Percentiles rank a stretch among this genome's conserved stretches.
These are phyloP conservation scores for Eulemur macaco DNA, from an alignment of 2,113 vertebrate genomes.

Conservation along the genomic window DNA sequence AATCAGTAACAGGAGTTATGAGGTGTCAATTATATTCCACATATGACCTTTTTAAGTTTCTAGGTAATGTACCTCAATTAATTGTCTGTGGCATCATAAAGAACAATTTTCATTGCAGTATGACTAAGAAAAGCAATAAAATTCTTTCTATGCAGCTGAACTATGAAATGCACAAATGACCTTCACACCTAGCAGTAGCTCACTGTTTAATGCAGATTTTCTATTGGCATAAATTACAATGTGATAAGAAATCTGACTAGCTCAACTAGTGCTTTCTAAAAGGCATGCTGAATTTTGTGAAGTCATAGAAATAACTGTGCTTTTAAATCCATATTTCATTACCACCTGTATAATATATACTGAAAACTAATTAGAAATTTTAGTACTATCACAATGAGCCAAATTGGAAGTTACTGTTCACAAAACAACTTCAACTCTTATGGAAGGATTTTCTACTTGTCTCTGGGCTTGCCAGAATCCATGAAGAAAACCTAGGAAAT, in stretches of 20 bases:
- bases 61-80: constrained; percentile 84
- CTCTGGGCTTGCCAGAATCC: neutral
- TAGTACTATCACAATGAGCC: neutral
- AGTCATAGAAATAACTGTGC: constrained; percentile 44
- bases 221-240: constrained; percentile 74
- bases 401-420: neutral
- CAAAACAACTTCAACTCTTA: neutral
- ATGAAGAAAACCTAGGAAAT: neutral
- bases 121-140: constrained; percentile 82
- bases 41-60: constrained; percentile 84
- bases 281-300: constrained; percentile 53
- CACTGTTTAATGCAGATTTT: constrained; percentile 77
- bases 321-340: constrained; percentile 27
- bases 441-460: neutral
- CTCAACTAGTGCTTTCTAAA: constrained; percentile 51
- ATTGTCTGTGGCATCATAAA: constrained; percentile 86
- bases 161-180: constrained; percentile 84
- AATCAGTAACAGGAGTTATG: constrained; percentile 82
- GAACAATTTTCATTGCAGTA: constrained; percentile 74
- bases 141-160: constrained; percentile 79
- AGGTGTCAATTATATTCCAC: constrained; percentile 81
- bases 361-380: neutral
- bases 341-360: neutral
- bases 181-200: constrained; percentile 79
- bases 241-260: constrained; percentile 50